Evolutionary conservation across 2,797 vertebrate genomes (phyloP), one percentile per base, ranked within the genome.

Genomic region (Triplophysa bombifrons): DNA sequence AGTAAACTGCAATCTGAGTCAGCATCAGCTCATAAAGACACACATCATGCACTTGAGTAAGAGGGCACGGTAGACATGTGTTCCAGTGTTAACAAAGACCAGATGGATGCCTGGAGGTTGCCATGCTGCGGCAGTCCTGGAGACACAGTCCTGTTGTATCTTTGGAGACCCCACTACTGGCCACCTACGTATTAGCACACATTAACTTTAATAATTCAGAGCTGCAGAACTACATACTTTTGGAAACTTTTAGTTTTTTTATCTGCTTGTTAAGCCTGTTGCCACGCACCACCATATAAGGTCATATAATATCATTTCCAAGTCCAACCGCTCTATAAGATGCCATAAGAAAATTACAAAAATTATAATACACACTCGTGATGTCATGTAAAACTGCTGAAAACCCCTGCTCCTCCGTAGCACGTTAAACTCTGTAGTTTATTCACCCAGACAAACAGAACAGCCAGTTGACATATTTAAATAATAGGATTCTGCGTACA

Each of bases 91-190:
- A 46, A 50, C 34, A 56, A 30, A 46, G 30, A 72, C 46, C 61
- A 64, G 60, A 38, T 68, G 74, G 22, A 76, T 58, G 22, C 22
- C 74, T 48, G 3, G 19, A 68, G 38, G 51, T 58, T 58, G 13
- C 65, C 51, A 76, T 76, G 74, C 53, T 27, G 51, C 20, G 9
- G 20, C 30, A 67, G 63, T 12, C 65, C 72, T 55, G 20, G 50
- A 67, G 30, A 75, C 12, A 34, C 61, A 55, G 19, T 2, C 51
- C 27, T 67, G 64, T 30, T 20, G 53, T 38, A n/a, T 68, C 53
- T 58, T 76, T 48, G 55, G 53, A 76, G 53, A 68, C 51, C 53
- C 56, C 51, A 60, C 10, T 63, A n/a, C 16, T 55, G 61, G 38
- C 48, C 30, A 75, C 61, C 27, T 34, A 66, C 0, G 2, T 44